Conservation (phyloP, 2,113 vertebrate species). For the Phalacrocorax carbo region DNA sequence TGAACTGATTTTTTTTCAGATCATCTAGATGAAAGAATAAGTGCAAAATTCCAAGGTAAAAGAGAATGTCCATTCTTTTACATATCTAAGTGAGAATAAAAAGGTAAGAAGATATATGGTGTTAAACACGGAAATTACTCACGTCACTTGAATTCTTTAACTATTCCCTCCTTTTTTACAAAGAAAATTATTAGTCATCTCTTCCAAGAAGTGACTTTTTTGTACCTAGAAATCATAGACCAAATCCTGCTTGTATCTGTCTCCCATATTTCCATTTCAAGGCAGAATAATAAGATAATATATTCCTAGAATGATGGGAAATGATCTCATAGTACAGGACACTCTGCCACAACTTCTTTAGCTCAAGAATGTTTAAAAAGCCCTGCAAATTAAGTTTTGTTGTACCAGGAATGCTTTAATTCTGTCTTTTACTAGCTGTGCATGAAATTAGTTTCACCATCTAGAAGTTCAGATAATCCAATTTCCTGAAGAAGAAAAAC, state of each 20-base stretch:
- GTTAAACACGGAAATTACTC: neutral
- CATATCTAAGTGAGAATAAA: neutral
- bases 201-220: neutral
- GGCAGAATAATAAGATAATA: neutral
- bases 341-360: neutral
- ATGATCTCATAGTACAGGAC: neutral
- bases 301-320: neutral
- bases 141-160: neutral
- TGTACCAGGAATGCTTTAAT: neutral
- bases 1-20: neutral
- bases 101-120: neutral
- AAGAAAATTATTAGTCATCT: neutral
- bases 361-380: neutral
- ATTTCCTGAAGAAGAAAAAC: neutral
- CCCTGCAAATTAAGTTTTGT: neutral
- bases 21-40: neutral
- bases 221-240: neutral
- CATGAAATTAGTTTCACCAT: neutral
- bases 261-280: slow-evolving; percentile 14
- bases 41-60: neutral
- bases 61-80: neutral
- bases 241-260: neutral
- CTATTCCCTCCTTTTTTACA: neutral
- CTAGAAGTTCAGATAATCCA: neutral
- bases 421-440: neutral